Conservation (phyloP, 2,113 vertebrate species). For the Bubo bubo region DNA sequence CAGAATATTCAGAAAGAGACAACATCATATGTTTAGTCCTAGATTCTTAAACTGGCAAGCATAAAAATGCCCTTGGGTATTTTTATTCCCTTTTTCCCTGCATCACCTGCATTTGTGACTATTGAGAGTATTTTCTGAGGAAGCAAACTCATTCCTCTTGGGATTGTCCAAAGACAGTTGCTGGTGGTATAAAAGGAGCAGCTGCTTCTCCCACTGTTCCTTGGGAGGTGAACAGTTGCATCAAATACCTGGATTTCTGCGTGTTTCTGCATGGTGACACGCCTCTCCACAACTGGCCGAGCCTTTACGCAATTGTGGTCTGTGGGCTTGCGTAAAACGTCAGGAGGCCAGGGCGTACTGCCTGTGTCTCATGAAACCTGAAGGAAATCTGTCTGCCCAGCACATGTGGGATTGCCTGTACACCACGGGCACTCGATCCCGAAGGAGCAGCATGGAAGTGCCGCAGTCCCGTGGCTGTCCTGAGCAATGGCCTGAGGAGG, state of each 20-base stretch:
- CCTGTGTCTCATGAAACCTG: not conserved
- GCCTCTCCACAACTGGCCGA: not conserved
- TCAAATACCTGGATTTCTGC: not conserved
- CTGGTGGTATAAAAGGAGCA: not conserved
- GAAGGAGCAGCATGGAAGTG: not conserved
- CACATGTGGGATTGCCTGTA: not conserved
- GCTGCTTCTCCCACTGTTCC: not conserved
- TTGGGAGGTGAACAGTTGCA: not conserved
- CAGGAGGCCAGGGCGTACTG: not conserved
- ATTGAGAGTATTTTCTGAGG: not conserved
- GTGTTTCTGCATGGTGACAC: not conserved
- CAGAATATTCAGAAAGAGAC: not conserved
- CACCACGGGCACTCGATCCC: rapidly evolving
- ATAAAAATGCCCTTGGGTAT: not conserved
- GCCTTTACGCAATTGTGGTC: rapidly evolving
- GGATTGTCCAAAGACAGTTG: not conserved
- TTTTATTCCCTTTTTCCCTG: not conserved
- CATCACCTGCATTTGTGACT: not conserved
- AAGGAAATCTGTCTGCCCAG: not conserved
- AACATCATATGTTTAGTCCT: not conserved
- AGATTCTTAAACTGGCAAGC: not conserved
- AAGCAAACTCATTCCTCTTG: not conserved
- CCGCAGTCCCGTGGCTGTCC: not conserved
- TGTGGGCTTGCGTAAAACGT: not conserved
- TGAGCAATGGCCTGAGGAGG: not conserved